These are phyloP conservation scores for Calvadosia cruxmelitensis DNA, from an alignment of 30 jellyfish, hydroid and myxozoan species.

Conservation along the genomic window DNA sequence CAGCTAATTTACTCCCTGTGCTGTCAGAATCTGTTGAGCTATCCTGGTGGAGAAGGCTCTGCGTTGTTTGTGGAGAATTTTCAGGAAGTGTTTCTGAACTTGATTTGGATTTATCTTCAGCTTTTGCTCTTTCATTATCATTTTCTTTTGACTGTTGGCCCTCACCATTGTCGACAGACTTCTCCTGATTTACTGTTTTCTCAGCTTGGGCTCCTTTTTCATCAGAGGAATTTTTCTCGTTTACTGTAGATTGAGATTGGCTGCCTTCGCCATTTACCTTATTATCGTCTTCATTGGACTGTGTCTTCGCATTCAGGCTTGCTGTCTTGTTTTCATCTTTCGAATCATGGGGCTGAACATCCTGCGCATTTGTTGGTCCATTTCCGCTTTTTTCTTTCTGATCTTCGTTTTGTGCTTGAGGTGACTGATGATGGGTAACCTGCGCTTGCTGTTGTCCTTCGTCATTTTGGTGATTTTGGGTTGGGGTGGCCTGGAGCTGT, in stretches of 20 bases:
- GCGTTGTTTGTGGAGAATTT: too few species aligned
- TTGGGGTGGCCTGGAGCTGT: too few species aligned
- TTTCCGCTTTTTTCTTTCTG: not conserved
- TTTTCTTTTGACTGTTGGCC: not conserved
- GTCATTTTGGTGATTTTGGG: too few species aligned
- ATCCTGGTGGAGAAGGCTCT: too few species aligned
- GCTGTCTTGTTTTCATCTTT: not conserved
- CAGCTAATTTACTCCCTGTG: too few species aligned
- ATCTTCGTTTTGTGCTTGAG: not conserved
- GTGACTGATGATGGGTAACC: not conserved
- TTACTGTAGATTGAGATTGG: not conserved
- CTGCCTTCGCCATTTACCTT: not conserved
- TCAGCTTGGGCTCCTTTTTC: not conserved
- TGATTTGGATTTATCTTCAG: not conserved
- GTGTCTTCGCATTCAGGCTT: not conserved
- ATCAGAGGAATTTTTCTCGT: not conserved
- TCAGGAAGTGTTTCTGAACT: not conserved
- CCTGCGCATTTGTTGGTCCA: not conserved
- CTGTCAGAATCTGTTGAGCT: too few species aligned
- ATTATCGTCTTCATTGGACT: not conserved
- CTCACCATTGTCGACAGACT: not conserved
- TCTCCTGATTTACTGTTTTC: not conserved
- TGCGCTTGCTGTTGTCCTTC: too few species aligned
- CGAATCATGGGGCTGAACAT: not conserved
- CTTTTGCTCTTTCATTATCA: not conserved